Evolutionary conservation across 2,888 invertebrate genomes (phyloP), one percentile per base, ranked within the genome.

Genomic region (Synergus itoensis): DNA sequence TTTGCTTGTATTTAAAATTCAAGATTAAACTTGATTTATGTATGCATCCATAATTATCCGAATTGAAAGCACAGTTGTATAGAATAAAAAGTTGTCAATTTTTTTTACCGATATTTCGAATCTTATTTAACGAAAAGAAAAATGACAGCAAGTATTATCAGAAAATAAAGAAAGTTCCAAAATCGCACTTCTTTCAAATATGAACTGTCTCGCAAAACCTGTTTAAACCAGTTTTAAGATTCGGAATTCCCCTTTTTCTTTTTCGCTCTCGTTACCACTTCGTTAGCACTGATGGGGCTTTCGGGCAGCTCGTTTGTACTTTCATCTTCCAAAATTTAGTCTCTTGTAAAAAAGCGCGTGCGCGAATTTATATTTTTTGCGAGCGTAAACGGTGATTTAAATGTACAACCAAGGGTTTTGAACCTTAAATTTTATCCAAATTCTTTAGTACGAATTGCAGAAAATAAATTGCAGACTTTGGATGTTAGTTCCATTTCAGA

Each of bases 241-340:
- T 73, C 36, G 53, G 53, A 73, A 73, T 73, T 48, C 65, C 41
- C 41, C n/a, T 53, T 73, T 48, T 73, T 8, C n/a, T 21, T 73
- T 73, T 69, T 73, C 48, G 69, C 69, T 73, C 36, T 53, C 69
- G 69, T 73, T 73, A 73, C 48, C 69, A 73, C 48, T 73, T 73
- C 69, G 69, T 73, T 73, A 73, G 69, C 69, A 73, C 69, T 53
- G 48, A 73, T 73, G 69, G 41, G 36, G 36, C 69, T 73, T 73
- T 73, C 69, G 69, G 48, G 36, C 69, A 73, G 48, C 28, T 73
- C 69, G 69, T 73, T 73, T 53, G 48, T 73, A 67, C 69, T 21
- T 21, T 16, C 48, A 73, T 73, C 48, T 73, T 73, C 69, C 3
- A 48, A 45, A 53, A 28, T 48, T 73, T 53, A 11, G 12, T 21